Evolutionary conservation across 2,888 invertebrate species (phyloP), one percentile per base, ranked within the genome.

Genomic region (Fragum sueziense): DNA sequence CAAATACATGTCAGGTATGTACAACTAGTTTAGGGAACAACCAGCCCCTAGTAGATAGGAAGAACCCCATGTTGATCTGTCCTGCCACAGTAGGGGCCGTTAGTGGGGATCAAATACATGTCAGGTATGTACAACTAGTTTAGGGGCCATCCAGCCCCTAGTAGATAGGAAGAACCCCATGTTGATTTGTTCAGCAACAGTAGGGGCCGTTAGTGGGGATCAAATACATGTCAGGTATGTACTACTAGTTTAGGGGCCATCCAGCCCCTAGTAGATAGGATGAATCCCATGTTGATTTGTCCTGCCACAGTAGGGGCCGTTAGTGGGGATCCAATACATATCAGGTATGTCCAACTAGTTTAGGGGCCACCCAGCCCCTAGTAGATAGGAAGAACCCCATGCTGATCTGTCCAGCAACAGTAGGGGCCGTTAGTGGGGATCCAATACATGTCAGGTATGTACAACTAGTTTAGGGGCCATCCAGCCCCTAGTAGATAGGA

Each of bases 361-460:
- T n/a, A n/a, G n/a, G n/a, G n/a, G n/a, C n/a, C n/a, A n/a, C n/a
- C n/a, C n/a, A n/a, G n/a, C n/a, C n/a, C n/a, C n/a, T n/a, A 31
- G 97, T 99, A 20, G 99, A 99, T 93, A 97, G 97, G 90, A 99
- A 99, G 93, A 98, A 99, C 95, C 98, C 99, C 0, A 98, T 98
- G 91, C 94, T 99, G 82, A 98, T 99, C 89, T 99, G 99, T 93
- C 97, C 98, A 90, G 99, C 99, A 59, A 99, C 98, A 70, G 96
- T 99, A 75, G 98, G 92, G 22, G 97, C 96, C 79, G 96, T 98
- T 0, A 97, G 97, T 93, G 97, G 97, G 91, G 98, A 98, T 88
- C 96, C 97, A 94, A 97, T 99, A 87, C 97, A 98, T 94, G 97
- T 99, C 17, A 97, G 70, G 81, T 81, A 75, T 61, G 59, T n/a